These are phyloP conservation scores for Bombus vancouverensis DNA, from an alignment of 1,140 invertebrate genomes.

Conservation along the genomic window DNA sequence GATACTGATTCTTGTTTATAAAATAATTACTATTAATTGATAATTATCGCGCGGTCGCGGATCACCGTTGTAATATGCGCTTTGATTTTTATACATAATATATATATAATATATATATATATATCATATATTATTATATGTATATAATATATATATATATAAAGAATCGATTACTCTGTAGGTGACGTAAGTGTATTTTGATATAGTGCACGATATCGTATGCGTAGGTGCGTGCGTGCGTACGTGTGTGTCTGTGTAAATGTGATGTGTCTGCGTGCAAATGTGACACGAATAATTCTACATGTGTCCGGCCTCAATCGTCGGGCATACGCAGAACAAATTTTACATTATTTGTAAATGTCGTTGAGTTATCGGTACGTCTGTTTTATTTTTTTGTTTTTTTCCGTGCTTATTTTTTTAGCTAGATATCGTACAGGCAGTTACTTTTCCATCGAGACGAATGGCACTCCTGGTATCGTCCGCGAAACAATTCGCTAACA, in stretches of 20 bases:
- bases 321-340: constrained; percentile 36
- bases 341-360: constrained; percentile 41
- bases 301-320: constrained; percentile 13
- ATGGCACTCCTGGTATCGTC: not conserved
- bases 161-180: constrained; percentile 55
- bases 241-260: not conserved
- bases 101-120: constrained; percentile 28
- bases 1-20: constrained; percentile 44
- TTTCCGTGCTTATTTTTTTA: constrained; percentile 24
- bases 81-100: constrained; percentile 65
- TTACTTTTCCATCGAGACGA: constrained; percentile 31
- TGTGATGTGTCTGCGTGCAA: constrained; percentile 22
- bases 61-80: constrained; percentile 58
- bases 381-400: constrained; percentile 37
- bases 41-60: constrained; percentile 35
- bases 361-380: constrained; percentile 44
- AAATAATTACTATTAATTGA: constrained; percentile 56
- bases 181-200: constrained; percentile 63
- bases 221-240: not conserved
- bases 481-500: not conserved
- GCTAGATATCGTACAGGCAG: constrained; percentile 34
- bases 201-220: constrained; percentile 47
- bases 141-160: constrained; percentile 5
- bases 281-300: constrained; percentile 48
- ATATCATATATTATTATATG: not conserved